Conservation (phyloP, 2,888 invertebrate species). For the Nomada flava region DNA sequence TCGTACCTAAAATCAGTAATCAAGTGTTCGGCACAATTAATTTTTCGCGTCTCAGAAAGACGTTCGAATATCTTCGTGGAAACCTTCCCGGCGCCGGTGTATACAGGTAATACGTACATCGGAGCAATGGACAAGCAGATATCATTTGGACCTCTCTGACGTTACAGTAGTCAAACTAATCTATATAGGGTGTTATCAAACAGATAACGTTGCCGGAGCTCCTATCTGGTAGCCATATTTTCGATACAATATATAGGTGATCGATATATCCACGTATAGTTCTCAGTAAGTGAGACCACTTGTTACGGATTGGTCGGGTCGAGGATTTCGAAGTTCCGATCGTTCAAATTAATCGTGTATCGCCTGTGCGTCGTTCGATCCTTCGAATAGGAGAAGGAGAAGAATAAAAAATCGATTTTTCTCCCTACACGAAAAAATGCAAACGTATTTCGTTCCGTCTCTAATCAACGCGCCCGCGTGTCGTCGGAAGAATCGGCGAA, state of each 20-base stretch:
- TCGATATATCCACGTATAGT: slow-evolving; percentile 80
- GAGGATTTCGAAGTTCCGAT: slow-evolving; percentile 11
- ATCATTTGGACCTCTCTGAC: slow-evolving; percentile 62
- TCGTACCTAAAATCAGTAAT: no score
- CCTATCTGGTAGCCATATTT: slow-evolving; percentile 83
- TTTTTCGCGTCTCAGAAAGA: not conserved
- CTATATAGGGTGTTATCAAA: slow-evolving; percentile 80
- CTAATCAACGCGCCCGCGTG: not conserved
- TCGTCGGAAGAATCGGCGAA: not conserved
- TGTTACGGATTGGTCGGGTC: slow-evolving; percentile 48
- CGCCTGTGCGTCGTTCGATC: not conserved
- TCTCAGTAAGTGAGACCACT: slow-evolving; percentile 71
- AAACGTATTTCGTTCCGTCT: not conserved
- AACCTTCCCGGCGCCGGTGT: not conserved
- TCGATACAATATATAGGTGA: slow-evolving; percentile 83
- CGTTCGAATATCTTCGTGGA: not conserved
- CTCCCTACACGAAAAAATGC: not conserved
- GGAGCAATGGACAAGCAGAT: slow-evolving; percentile 26
- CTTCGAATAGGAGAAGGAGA: no score
- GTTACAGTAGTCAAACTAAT: slow-evolving; percentile 80
- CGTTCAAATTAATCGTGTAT: not conserved
- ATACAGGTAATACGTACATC: not conserved
- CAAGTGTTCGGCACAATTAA: no score
- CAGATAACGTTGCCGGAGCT: slow-evolving; percentile 82
- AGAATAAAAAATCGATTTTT: no score